phyloP scores from a whole-genome alignment of 2,888 invertebrate species.

The Chirona hameri region DNA sequence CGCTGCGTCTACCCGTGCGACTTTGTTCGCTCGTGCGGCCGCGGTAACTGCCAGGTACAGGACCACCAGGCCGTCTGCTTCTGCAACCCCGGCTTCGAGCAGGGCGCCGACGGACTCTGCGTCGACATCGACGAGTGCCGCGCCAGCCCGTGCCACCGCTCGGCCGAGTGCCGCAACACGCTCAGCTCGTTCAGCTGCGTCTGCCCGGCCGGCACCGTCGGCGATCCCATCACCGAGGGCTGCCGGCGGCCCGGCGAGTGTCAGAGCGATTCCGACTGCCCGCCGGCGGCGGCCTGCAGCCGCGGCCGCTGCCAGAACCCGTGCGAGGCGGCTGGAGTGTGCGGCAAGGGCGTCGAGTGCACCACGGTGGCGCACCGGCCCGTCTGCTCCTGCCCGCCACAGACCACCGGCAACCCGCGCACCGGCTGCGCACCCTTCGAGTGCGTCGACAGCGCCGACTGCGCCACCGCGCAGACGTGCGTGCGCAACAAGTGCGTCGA shows the following conservation, averaged over 20 bases:
- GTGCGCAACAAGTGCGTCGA: constrained; percentile 74
- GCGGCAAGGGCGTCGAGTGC: constrained; percentile 65
- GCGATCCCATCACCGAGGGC: constrained; percentile 67
- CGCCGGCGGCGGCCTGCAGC: constrained; percentile 57
- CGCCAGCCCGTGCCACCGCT: constrained; percentile 70
- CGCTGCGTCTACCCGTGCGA: constrained; percentile 72
- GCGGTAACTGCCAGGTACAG: constrained; percentile 69
- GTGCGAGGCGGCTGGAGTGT: constrained; percentile 56
- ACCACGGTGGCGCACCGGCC: constrained; percentile 66
- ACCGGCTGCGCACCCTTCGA: constrained; percentile 68
- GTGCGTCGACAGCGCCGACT: constrained; percentile 74
- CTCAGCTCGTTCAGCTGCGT: constrained; percentile 72
- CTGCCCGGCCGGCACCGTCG: constrained; percentile 64
- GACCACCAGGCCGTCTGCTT: constrained; percentile 69
- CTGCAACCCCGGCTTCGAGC: constrained; percentile 69
- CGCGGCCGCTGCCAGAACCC: constrained; percentile 69
- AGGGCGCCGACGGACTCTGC: constrained; percentile 61
- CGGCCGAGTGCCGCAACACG: constrained; percentile 56
- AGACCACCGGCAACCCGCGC: constrained; percentile 43
- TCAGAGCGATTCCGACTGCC: constrained; percentile 43
- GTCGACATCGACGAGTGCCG: constrained; percentile 77
- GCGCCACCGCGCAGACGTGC: constrained; percentile 63
- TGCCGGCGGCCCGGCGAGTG: constrained; percentile 75
- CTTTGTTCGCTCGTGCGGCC: constrained; percentile 64
- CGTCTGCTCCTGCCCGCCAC: constrained; percentile 63